Base-by-base conservation (phyloP, 2,888 invertebrate genomes). In the Galerucella nymphaeae region DNA sequence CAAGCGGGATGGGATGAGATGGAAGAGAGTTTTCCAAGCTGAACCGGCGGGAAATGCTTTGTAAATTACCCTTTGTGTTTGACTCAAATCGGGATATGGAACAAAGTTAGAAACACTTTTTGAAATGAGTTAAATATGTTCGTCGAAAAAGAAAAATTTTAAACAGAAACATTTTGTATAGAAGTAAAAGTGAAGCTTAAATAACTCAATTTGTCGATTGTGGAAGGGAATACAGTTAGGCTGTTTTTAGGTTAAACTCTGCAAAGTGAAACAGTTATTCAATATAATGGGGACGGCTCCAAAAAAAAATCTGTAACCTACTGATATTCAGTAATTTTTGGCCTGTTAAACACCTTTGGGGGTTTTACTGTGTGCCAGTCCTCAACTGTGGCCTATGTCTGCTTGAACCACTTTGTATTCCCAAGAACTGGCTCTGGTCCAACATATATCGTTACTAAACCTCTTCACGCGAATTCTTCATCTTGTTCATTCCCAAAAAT, bases 41-140 rank as follows among this genome's bases (percentile, higher is more conserved):
- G 63, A 63, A 63, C 69, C 69, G 53, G 69, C 69, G 69, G 69
- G 69, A 70, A 63, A 70, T 70, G 69, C 69, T 70, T 70, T 70
- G 69, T 70, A 70, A 70, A 70, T 70, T 70, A 70, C 69, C 69
- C 69, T 70, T 70, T 70, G 69, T 70, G 57, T 70, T 70, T 63
- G 63, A 70, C 69, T 70, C 57, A 63, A 70, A 70, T 70, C 63
- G 57, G 69, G 63, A 41, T 63, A 70, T 63, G 69, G 69, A 70
- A 70, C 69, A 63, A 70, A 70, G 69, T 70, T 70, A 45, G 59
- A 70, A 70, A 70, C 69, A 70, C 63, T 70, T 50, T 63, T 70
- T 70, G 63, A 70, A 70, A 70, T 70, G 69, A 70, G 69, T 70
- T 70, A 70, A 70, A 70, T 70, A 70, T 70, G 69, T 63, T 70